Conservation (phyloP, 2,113 vertebrate genomes). For the Nymphicus hollandicus region DNA sequence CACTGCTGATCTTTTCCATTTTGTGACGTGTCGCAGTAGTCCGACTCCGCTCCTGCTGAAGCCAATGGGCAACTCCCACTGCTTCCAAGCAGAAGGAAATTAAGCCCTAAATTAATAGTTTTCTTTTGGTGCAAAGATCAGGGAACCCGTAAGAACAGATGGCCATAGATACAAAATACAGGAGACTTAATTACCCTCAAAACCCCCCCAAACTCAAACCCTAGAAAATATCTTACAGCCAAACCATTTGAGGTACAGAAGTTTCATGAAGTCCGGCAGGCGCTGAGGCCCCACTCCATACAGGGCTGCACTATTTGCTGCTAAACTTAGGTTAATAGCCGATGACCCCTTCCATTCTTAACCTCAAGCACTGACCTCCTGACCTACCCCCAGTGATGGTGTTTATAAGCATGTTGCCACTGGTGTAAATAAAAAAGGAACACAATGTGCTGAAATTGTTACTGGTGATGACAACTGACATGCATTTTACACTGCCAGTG, state of each 20-base stretch:
- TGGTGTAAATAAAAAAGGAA: constrained; percentile 78
- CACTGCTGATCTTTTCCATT: neutral
- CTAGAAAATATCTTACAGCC: neutral
- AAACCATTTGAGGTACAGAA: neutral
- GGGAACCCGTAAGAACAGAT: neutral
- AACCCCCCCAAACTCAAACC: neutral
- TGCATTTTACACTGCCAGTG: constrained; percentile 67
- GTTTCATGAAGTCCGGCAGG: neutral
- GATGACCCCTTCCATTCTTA: constrained; percentile 73
- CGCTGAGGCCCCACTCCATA: neutral
- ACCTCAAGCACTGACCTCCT: constrained; percentile 72
- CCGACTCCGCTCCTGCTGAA: fast-evolving
- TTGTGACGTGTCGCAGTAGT: neutral
- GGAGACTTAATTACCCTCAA: neutral
- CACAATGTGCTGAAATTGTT: constrained; percentile 77
- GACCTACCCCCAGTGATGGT: constrained; percentile 70
- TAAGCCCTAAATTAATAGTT: neutral
- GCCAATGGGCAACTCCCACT: neutral
- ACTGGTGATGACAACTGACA: constrained; percentile 77
- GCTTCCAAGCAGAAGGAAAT: neutral
- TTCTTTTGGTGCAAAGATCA: neutral
- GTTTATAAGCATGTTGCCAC: constrained; percentile 76
- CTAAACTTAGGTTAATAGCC: constrained; percentile 76
- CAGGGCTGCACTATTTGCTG: neutral
- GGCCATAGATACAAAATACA: fast-evolving